Evolutionary conservation across 2,797 vertebrate genomes (phyloP).

Genomic region (Tangara arthus): DNA sequence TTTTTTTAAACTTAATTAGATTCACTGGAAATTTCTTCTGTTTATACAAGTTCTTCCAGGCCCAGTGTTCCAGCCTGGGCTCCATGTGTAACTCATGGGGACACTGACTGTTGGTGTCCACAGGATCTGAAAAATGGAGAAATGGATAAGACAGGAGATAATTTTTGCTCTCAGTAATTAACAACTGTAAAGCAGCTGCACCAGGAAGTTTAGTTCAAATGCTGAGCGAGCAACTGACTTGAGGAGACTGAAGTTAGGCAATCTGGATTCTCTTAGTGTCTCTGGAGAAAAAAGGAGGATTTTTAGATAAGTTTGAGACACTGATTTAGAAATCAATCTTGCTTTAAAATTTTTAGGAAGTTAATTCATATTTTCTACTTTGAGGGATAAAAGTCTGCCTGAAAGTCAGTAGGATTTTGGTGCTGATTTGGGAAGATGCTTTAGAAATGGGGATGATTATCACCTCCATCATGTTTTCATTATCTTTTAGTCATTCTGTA

Average conservation of each 20-base stretch:
- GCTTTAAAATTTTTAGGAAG: not conserved
- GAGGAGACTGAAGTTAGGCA: not conserved
- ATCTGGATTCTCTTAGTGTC: not conserved
- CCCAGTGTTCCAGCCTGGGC: not conserved
- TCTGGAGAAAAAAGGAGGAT: not conserved
- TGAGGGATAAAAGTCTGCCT: not conserved
- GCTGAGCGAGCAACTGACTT: not conserved
- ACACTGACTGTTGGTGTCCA: not conserved
- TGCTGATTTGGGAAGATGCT: not conserved
- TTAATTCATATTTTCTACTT: not conserved
- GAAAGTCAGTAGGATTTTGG: not conserved
- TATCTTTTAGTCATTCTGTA: not conserved
- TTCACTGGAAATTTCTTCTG: not conserved
- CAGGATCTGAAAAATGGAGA: not conserved
- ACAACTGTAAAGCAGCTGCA: too few species aligned
- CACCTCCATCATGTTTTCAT: not conserved
- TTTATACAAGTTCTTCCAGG: not conserved
- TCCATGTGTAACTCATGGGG: not conserved
- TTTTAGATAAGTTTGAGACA: not conserved
- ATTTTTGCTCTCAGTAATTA: too few species aligned
- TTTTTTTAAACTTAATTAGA: not conserved
- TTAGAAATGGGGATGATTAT: not conserved
- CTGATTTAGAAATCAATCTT: not conserved
- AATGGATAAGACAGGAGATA: not conserved
- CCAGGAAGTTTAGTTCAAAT: too few species aligned